Evolutionary conservation across 2,797 vertebrate genomes (phyloP).

Genomic region (Smutsia temminckii): DNA sequence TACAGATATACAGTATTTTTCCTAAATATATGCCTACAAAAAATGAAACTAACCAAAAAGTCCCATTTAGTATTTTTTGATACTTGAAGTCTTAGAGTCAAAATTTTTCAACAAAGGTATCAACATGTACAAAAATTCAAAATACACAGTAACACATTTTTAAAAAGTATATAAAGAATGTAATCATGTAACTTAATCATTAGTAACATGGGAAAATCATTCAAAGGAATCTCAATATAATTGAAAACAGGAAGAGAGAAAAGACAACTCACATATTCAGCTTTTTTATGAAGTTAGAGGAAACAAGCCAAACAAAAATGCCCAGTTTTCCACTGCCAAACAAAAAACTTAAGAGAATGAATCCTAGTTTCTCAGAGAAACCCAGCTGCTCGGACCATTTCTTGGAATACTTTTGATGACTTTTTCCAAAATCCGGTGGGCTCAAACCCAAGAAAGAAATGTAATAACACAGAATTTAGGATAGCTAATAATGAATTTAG

Average conservation of each 20-base stretch:
- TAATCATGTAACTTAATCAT: not conserved
- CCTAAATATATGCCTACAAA: not conserved
- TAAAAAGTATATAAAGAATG: not conserved
- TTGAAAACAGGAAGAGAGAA: not conserved
- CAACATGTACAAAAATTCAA: not conserved
- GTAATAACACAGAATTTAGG: not conserved
- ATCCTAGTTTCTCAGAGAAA: not conserved
- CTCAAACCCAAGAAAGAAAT: not conserved
- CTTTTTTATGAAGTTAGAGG: not conserved
- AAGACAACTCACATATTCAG: not conserved
- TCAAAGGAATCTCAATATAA: not conserved
- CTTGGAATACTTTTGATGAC: not conserved
- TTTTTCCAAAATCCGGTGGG: not conserved
- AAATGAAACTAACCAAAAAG: not conserved
- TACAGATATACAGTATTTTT: not conserved
- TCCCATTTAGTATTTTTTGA: not conserved
- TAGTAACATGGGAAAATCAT: not conserved
- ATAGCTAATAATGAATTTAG: not conserved
- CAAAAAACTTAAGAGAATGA: not conserved
- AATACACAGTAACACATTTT: not conserved
- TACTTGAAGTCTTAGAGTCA: not conserved
- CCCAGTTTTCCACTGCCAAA: not conserved
- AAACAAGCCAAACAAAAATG: constrained; percentile 4
- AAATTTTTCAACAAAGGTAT: not conserved
- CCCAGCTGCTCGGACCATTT: not conserved